These are phyloP conservation scores for Charadrius vociferus DNA, from an alignment of 2,113 vertebrate genomes.

Conservation along the genomic window DNA sequence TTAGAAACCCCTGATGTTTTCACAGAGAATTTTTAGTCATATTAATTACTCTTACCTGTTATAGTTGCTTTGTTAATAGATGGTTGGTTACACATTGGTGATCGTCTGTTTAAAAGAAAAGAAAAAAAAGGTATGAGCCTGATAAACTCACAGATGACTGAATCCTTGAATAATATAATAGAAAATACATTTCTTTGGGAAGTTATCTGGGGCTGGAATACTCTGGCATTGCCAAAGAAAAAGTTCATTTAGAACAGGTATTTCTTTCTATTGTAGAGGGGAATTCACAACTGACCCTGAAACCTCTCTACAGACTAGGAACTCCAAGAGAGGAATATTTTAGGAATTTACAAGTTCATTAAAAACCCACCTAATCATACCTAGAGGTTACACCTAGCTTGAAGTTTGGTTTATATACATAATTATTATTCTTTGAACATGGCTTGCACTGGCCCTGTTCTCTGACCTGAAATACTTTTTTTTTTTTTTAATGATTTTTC, in stretches of 20 bases:
- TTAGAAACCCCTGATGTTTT: neutral
- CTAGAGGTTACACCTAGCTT: neutral
- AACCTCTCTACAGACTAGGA: neutral
- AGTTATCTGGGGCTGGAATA: neutral
- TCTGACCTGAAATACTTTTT: neutral
- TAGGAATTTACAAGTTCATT: neutral
- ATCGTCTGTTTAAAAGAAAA: constrained; percentile 81
- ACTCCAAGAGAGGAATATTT: neutral
- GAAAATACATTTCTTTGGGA: neutral
- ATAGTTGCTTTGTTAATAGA: constrained; percentile 96
- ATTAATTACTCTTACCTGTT: constrained; percentile 83
- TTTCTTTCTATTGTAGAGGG: neutral
- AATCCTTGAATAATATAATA: neutral
- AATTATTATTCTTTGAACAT: neutral
- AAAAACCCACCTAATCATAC: neutral
- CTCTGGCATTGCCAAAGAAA: neutral
- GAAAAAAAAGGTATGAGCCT: neutral
- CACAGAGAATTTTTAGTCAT: neutral
- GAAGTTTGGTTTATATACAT: neutral
- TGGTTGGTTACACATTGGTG: constrained; percentile 97
- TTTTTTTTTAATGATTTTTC: neutral
- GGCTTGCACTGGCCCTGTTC: neutral
- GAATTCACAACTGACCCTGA: neutral
- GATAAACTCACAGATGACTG: neutral
- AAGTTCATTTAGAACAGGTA: neutral